These are phyloP conservation scores for Drosophila punjabiensis DNA, from an alignment of 1,140 invertebrate genomes.

Conservation along the genomic window DNA sequence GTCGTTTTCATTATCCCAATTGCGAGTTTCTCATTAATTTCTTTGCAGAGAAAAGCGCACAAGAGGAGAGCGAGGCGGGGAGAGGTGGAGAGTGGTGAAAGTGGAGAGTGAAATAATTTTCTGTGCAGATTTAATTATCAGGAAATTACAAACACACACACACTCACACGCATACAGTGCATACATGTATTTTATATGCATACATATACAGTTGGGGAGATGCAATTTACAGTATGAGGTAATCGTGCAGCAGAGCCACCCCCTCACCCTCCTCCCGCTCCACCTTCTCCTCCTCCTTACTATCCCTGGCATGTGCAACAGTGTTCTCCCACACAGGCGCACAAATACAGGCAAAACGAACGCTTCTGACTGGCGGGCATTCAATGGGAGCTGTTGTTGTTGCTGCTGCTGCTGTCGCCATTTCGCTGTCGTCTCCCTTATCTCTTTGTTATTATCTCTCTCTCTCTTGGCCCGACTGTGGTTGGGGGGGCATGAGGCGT, in stretches of 20 bases:
- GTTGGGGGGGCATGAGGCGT: slow-evolving; percentile 3
- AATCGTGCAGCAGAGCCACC: slow-evolving; percentile 64
- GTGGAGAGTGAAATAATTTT: slow-evolving; percentile 59
- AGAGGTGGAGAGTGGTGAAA: background rate
- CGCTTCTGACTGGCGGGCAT: slow-evolving; percentile 84
- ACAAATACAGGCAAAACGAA: slow-evolving; percentile 66
- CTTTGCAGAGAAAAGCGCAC: background rate
- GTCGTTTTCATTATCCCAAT: slow-evolving; percentile 59
- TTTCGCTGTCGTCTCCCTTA: slow-evolving; percentile 75
- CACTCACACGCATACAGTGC: background rate
- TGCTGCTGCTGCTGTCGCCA: slow-evolving; percentile 46
- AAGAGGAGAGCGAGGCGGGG: background rate
- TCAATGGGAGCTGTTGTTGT: slow-evolving; percentile 43
- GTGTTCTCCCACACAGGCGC: slow-evolving; percentile 63
- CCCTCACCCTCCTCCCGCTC: background rate
- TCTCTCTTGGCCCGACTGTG: slow-evolving; percentile 28
- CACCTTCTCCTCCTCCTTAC: background rate
- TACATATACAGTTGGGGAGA: slow-evolving; percentile 32
- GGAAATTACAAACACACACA: slow-evolving; percentile 46
- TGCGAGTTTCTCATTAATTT: slow-evolving; percentile 66
- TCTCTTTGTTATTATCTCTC: slow-evolving; percentile 82
- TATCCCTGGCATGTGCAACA: slow-evolving; percentile 23
- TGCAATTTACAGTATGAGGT: slow-evolving; percentile 75
- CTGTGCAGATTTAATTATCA: slow-evolving; percentile 73
- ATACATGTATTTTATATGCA: slow-evolving; percentile 14